Base-by-base conservation (phyloP, 2,888 invertebrate genomes). In the Geophilus truncorum region DNA sequence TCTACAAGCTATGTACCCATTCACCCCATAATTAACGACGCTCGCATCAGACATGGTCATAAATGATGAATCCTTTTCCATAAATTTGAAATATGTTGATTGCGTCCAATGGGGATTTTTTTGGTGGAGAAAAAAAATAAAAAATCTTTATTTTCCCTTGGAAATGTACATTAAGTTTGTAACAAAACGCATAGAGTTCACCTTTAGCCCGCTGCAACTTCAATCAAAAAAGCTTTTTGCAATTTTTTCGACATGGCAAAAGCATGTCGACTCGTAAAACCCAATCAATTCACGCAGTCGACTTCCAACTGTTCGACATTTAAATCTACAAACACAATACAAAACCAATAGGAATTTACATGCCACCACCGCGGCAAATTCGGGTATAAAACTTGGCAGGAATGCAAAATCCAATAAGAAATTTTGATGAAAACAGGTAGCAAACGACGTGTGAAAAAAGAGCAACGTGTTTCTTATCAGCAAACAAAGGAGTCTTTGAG, bases 391-490 rank as follows among this genome's bases (percentile, higher is more conserved):
- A 62, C 62, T 25, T 12, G 1, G 25, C 3, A 62, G 62, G 28
- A 62, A 62, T 62, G 25, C 62, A 23, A 62, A 62, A 62, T 62
- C 62, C 62, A 62, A 62, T 62, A 62, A 57, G 62, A 28, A 28
- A 62, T 25, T 62, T 62, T 62, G 62, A 62, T 62, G 62, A 62
- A 62, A 62, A 28, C 62, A 23, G 28, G 25, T 23, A 12, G 62
- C 25, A 62, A 62, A 62, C 62, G 62, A 62, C 9, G 62, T 62
- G 62, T 62, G 62, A 62, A 62, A 62, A n/a, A 62, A 62, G 62
- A 28, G 62, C 62, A 62, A 62, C 62, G 62, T 62, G 62, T 62
- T 62, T 25, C 62, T 62, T 62, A 62, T 62, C 62, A 62, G 62
- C 62, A 62, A 62, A 62, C 62, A 62, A 62, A 62, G 28, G 10